phyloP scores from a whole-genome alignment of 2,888 invertebrate species.

The Pemphredon lugubris region DNA sequence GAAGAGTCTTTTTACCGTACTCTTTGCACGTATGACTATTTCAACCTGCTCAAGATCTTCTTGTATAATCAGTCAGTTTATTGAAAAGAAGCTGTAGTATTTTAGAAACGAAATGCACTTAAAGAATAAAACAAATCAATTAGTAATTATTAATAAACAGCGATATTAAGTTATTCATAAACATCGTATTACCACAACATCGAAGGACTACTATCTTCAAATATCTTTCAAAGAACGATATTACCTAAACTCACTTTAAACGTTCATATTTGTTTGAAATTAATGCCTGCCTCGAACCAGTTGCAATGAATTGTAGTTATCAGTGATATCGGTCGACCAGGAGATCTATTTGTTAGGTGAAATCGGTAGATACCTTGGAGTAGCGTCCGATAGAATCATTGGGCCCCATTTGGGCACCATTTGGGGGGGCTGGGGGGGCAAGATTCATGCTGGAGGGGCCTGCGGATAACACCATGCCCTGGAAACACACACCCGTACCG shows the following conservation, averaged over 20 bases:
- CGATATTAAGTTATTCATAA: no score
- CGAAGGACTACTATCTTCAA: background rate
- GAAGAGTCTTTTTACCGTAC: no score
- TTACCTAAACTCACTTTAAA: no score
- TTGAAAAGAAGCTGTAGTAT: background rate
- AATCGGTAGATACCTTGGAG: slow-evolving; percentile 69
- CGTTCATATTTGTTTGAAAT: no score
- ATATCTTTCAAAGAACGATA: background rate
- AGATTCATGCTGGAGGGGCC: slow-evolving; percentile 71
- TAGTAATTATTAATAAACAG: background rate
- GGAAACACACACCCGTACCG: slow-evolving; percentile 71
- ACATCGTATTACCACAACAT: no score
- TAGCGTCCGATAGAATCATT: slow-evolving; percentile 71
- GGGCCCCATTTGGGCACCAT: slow-evolving; percentile 68
- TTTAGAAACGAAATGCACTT: background rate
- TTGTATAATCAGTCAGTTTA: background rate
- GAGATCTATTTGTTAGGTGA: slow-evolving; percentile 51
- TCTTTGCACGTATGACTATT: no score
- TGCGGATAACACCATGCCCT: slow-evolving; percentile 69
- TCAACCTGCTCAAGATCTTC: no score
- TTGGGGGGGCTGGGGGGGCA: slow-evolving; percentile 69
- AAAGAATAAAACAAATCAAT: background rate
- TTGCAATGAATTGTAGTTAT: background rate
- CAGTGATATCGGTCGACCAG: slow-evolving; percentile 3
- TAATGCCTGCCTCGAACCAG: no score